Evolutionary conservation across 2,797 vertebrate genomes (phyloP).

Genomic region (Chrysocyon brachyurus): DNA sequence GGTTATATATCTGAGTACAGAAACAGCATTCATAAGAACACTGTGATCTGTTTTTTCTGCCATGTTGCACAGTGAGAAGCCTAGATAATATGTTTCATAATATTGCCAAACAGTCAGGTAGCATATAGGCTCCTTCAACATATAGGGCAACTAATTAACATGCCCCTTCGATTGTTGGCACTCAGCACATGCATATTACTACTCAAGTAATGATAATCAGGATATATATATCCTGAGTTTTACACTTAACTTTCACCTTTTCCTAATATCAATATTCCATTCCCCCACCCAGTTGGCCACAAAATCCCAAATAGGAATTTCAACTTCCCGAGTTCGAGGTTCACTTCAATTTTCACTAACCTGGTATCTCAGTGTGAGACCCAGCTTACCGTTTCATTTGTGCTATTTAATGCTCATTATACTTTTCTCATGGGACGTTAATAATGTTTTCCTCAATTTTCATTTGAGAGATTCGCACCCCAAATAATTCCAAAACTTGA

Average conservation of each 20-base stretch:
- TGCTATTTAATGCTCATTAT: conserved; percentile 66
- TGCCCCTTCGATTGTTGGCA: neutral
- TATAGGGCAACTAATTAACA: neutral
- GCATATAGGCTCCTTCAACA: conserved; percentile 25
- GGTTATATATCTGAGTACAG: conserved; percentile 81
- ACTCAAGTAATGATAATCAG: conserved; percentile 6
- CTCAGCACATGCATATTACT: neutral
- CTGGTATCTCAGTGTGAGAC: neutral
- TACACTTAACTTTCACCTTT: conserved; percentile 36
- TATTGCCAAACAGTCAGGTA: conserved; percentile 74
- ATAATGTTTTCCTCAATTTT: conserved; percentile 73
- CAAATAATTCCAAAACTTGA: conserved; percentile 76
- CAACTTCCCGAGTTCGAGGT: neutral
- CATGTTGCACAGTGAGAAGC: conserved; percentile 74
- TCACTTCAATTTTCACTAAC: conserved; percentile 46
- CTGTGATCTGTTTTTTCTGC: conserved; percentile 80
- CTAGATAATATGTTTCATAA: conserved; percentile 75
- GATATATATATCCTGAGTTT: conserved; percentile 53
- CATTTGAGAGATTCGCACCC: conserved; percentile 67
- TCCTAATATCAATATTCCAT: neutral
- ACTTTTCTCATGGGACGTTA: conserved; percentile 54
- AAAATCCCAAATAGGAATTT: conserved; percentile 54
- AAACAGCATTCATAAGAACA: conserved; percentile 82
- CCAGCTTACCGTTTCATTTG: conserved; percentile 37
- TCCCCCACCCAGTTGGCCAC: neutral